phyloP scores from a whole-genome alignment of 2,888 invertebrate species.

The Drepana falcataria region DNA sequence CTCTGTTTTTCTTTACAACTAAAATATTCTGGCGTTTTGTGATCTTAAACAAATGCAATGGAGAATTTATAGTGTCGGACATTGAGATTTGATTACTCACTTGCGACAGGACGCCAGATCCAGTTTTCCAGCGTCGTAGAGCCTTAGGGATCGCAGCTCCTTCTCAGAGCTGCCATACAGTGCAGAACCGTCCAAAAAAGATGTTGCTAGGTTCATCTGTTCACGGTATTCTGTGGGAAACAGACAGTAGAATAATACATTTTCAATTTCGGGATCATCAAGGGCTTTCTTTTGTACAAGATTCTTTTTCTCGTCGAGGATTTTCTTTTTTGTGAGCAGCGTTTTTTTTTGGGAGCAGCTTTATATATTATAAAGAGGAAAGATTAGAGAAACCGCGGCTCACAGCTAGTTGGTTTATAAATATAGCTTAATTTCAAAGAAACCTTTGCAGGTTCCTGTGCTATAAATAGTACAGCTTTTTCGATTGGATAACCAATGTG shows the following conservation, averaged over 20 bases:
- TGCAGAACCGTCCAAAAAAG: conserved; percentile 90
- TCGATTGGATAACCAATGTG: not conserved
- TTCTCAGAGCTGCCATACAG: conserved; percentile 88
- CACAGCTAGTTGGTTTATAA: too few relatives aligned
- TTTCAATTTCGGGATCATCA: not conserved
- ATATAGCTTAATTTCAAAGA: too few relatives aligned
- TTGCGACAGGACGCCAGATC: conserved; percentile 82
- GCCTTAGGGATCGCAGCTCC: conserved; percentile 82
- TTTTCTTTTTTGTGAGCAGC: too few relatives aligned
- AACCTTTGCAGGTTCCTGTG: not conserved
- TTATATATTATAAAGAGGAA: too few relatives aligned
- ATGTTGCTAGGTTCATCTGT: conserved; percentile 91
- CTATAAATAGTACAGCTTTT: not conserved
- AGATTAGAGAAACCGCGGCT: too few relatives aligned
- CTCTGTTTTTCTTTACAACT: too few relatives aligned
- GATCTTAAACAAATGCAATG: not conserved
- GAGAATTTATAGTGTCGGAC: too few relatives aligned
- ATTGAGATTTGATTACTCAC: conserved; percentile 42
- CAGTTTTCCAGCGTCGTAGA: conserved; percentile 85
- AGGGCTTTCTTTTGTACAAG: too few relatives aligned
- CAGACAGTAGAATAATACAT: not conserved
- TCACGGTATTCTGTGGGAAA: conserved; percentile 81
- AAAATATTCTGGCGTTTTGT: too few relatives aligned
- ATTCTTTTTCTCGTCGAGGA: too few relatives aligned
- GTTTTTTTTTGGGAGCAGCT: too few relatives aligned